phyloP scores from a whole-genome alignment of 2,797 vertebrate genomes.

The Artibeus lituratus region DNA sequence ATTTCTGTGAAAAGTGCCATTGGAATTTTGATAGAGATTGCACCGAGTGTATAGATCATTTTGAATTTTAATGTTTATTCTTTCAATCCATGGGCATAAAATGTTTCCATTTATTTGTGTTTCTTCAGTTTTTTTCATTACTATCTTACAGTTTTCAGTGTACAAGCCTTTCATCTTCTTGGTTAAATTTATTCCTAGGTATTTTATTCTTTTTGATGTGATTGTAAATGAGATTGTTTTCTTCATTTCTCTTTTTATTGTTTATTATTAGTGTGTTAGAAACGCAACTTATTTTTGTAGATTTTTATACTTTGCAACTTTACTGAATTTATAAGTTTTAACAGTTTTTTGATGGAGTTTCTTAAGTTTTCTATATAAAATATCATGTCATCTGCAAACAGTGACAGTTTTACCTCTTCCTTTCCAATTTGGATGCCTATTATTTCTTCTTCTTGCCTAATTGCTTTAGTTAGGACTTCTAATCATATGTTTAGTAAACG shows the following conservation, averaged over 20 bases:
- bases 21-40: not conserved
- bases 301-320: not conserved
- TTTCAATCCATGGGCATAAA: not conserved
- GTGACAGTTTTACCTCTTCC: not conserved
- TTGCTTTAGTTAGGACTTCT: not conserved
- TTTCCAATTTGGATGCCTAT: not conserved
- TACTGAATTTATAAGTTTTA: not conserved
- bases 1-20: not conserved
- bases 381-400: not conserved
- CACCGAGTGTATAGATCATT: not conserved
- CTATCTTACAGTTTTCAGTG: not conserved
- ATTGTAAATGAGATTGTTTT: not conserved
- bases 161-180: not conserved
- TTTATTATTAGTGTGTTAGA: not conserved
- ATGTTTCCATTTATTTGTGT: not conserved
- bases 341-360: not conserved
- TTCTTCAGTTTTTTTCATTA: not conserved
- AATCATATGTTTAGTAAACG: not conserved
- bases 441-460: not conserved
- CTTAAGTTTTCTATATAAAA: not conserved
- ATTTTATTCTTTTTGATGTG: not conserved
- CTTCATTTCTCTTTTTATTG: not conserved
- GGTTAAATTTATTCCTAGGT: not conserved
- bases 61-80: not conserved
- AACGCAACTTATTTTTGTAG: not conserved